Percentiles rank a stretch among this genome's conserved stretches.
Evolutionary conservation across 64 coral and sea anemone species (phyloP).

Genomic region (Actinia tenebrosa): DNA sequence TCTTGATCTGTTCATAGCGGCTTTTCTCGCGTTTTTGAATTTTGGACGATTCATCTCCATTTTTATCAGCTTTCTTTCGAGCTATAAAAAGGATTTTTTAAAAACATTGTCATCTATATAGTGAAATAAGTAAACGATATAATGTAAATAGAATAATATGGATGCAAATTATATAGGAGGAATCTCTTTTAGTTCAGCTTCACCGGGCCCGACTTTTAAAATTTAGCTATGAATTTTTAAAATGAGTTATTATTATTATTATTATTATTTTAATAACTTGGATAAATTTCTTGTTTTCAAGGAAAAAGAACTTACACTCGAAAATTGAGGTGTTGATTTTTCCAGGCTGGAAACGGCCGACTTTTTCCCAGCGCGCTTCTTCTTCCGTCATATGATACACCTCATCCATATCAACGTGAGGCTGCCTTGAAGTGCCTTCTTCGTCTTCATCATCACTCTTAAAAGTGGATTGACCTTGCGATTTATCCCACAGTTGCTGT

Average conservation of each 20-base stretch:
- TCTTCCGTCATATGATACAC: constrained; percentile 8
- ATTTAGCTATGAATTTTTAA: no score
- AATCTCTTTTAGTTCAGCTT: no score
- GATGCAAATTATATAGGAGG: no score
- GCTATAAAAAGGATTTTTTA: background rate
- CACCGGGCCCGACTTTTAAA: no score
- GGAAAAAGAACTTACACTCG: background rate
- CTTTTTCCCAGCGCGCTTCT: constrained; percentile 10
- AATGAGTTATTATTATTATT: no score
- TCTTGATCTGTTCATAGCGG: constrained; percentile 22
- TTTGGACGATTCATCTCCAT: background rate
- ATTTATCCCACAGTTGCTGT: constrained; percentile 17
- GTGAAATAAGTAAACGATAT: no score
- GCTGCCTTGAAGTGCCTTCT: background rate
- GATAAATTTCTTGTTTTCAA: background rate
- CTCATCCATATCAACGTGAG: constrained; percentile 24
- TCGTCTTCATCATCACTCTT: constrained; percentile 12
- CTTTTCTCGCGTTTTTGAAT: constrained; percentile 1
- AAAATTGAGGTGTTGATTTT: constrained; percentile 18
- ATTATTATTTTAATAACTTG: no score
- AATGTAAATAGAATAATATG: no score
- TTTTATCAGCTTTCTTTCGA: background rate
- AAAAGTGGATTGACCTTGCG: background rate
- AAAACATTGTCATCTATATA: no score
- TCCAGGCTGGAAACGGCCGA: constrained; percentile 1